Percentiles rank a stretch among this genome's conserved stretches.
Evolutionary conservation across 2,888 invertebrate species (phyloP).

Genomic region (Xanthorhoe designata): DNA sequence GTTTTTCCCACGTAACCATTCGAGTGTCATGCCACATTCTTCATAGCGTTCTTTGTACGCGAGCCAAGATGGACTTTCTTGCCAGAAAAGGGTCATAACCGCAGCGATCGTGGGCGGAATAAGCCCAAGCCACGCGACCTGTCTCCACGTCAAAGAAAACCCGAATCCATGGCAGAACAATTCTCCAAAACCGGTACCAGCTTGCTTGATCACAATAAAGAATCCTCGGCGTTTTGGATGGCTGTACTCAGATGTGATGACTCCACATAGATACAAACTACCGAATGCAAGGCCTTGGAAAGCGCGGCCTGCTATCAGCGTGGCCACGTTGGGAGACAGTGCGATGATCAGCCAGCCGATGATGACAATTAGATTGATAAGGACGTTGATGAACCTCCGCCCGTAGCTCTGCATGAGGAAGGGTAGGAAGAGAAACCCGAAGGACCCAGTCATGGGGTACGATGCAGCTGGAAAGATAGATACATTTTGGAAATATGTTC

Average conservation of each 20-base stretch:
- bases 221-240: conserved; percentile 43
- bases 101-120: conserved; percentile 41
- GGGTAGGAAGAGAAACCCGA: conserved; percentile 19
- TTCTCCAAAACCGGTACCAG: conserved; percentile 41
- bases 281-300: conserved; percentile 47
- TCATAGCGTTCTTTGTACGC: conserved; percentile 48
- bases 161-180: conserved; percentile 43
- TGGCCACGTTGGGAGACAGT: conserved; percentile 32
- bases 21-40: conserved; percentile 45
- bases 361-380: conserved; percentile 24
- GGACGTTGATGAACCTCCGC: conserved; percentile 9
- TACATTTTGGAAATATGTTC: neutral
- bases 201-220: conserved; percentile 39
- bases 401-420: conserved; percentile 19
- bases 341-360: conserved; percentile 47
- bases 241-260: conserved; percentile 47
- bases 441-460: conserved; percentile 11
- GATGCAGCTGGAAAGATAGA: conserved; percentile 9
- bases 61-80: conserved; percentile 52
- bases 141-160: conserved; percentile 46
- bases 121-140: conserved; percentile 44
- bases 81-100: conserved; percentile 46
- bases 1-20: conserved; percentile 37
- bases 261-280: conserved; percentile 36
- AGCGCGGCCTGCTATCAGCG: conserved; percentile 44